Evolutionary conservation across 2,797 vertebrate species (phyloP).

Genomic region (Odontamblyopus rebecca): DNA sequence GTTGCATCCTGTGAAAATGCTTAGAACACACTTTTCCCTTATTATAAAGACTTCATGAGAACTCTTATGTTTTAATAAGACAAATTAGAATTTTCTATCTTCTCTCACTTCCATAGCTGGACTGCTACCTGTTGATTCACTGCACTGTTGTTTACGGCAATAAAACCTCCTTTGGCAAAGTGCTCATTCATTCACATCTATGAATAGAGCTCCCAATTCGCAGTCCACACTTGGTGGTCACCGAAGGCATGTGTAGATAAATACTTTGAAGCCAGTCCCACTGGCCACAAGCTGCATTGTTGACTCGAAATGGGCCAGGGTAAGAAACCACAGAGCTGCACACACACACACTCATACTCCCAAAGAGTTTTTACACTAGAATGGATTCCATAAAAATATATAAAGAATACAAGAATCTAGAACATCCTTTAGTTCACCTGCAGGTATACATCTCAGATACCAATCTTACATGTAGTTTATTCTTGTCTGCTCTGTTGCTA

Average conservation of each 20-base stretch:
- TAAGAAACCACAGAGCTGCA: slow-evolving; percentile 48
- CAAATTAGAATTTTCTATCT: neutral
- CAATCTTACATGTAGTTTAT: slow-evolving; percentile 75
- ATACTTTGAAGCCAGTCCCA: slow-evolving; percentile 72
- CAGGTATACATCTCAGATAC: slow-evolving; percentile 70
- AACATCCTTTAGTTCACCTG: slow-evolving; percentile 60
- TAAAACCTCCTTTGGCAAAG: slow-evolving; percentile 69
- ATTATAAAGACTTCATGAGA: slow-evolving; percentile 24
- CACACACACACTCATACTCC: slow-evolving; percentile 25
- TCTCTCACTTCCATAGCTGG: slow-evolving; percentile 21
- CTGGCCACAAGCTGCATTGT: slow-evolving; percentile 73
- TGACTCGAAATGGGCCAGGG: slow-evolving; percentile 66
- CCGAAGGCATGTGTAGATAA: slow-evolving; percentile 75
- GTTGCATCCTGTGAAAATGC: slow-evolving; percentile 68
- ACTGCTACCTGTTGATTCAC: slow-evolving; percentile 14
- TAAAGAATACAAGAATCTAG: slow-evolving; percentile 29
- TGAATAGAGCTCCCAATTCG: slow-evolving; percentile 77
- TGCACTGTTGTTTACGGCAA: slow-evolving; percentile 70
- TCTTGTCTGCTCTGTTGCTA: slow-evolving; percentile 80
- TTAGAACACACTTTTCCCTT: slow-evolving; percentile 45
- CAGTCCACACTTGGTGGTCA: slow-evolving; percentile 75
- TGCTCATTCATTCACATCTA: slow-evolving; percentile 78
- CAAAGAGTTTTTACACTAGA: slow-evolving; percentile 20
- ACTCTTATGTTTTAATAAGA: neutral
- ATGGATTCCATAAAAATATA: slow-evolving; percentile 25